Evolutionary conservation across 2,888 invertebrate genomes (phyloP), one percentile per base, ranked within the genome.

Genomic region (Idaea dimidiata): DNA sequence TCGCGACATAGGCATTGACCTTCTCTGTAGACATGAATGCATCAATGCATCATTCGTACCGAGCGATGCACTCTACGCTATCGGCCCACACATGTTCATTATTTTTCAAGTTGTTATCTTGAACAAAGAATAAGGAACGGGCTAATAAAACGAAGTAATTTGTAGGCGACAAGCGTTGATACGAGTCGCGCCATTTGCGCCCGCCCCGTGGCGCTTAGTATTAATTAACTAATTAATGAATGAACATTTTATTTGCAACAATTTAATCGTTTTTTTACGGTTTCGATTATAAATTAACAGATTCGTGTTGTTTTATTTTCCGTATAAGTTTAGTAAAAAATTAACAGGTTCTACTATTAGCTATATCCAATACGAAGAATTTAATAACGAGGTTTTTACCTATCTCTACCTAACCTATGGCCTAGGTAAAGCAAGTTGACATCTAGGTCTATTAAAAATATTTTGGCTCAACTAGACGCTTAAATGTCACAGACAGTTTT

Each of bases 1-100:
- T 66, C 65, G 68, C 67, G 72, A 78, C 68, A 72, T 83, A 86
- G 87, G 76, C 90, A 89, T 81, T 88, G 89, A 89, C 89, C 91
- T 89, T 87, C 67, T 63, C 60, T 68, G 80, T 78, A 75, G 72
- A 78, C 74, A 75, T 81, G 84, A 83, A 85, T 81, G 84, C 81
- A 84, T 86, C 86, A 89, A 87, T 89, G 87, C 89, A 87, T 86
- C 87, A 86, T 83, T 84, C 78, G 83, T 70, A 60, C 77, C 76
- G 88, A 83, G 79, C 89, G 82, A 87, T 87, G 89, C 88, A 86
- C 91, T 73, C 84, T 72, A 53, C 73, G 75, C 80, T 88, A 89
- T 88, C 89, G 65, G 85, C 84, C 87, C 88, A 87, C 88, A 88
- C 87, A 84, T 78, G 80, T 79, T 83, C 79, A 78, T 83, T 84